Base-by-base conservation (phyloP, 2,113 vertebrate genomes). In the Fregetta grallaria region DNA sequence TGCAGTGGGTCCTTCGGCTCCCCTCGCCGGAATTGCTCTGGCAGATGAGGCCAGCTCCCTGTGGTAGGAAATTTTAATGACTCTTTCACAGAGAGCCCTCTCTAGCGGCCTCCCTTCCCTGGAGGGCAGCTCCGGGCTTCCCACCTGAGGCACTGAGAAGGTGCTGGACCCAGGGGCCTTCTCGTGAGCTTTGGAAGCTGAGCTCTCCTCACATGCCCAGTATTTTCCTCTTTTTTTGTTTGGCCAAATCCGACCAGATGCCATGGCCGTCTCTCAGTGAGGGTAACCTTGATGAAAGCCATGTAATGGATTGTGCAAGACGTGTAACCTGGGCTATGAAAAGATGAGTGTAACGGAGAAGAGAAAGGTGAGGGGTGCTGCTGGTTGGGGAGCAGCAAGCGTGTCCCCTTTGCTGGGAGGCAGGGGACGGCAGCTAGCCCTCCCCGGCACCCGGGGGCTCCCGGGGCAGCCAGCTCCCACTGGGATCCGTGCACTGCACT, bases 41-140 rank as follows among this genome's bases (percentile, higher is more conserved):
- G 21, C 13, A 18, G 55, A 25, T 20, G 47, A 71, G 75, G 30
- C 45, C 65, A 68, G 26, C 23, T 76, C 40, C 34, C 49, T 25
- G 15, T 6, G 9, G 7, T 5, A 3, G 0, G n/a, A 19, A 10
- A 45, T 21, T 8, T 11, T 13, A 12, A 8, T 23, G 8, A 26
- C 38, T 26, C 44, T 53, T 9, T 32, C 9, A 11, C 0, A 26
- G 67, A 26, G 67, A 68, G 14, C 26, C n/a, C 47, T 76, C 32
- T 49, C 22, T 5, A 40, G 45, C 23, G 59, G 13, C 40, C 86
- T 68, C 29, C 12, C 15, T 20, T 47, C 59, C 16, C 36, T 23
- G 6, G 10, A 30, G 67, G 13, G 42, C 88, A 44, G 86, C 53
- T 55, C 44, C 0, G 0, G 25, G 76, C 66, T 52, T 71, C 15